Evolutionary conservation across 2,888 invertebrate species (phyloP).

Genomic region (Zygaena filipendulae): DNA sequence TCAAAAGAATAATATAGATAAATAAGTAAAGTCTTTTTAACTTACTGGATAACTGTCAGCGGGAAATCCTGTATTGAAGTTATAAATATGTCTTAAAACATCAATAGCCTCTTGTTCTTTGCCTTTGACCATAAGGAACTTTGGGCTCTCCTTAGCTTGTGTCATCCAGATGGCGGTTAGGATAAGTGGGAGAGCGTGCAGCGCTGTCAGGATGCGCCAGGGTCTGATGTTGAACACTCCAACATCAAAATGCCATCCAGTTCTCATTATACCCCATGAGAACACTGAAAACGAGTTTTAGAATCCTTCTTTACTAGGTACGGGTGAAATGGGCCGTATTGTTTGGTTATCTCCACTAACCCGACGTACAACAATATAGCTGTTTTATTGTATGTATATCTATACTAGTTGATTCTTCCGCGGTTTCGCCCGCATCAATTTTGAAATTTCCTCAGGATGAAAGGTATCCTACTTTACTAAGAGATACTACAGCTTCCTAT

Average conservation of each 20-base stretch:
- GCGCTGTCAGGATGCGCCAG: constrained; percentile 78
- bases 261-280: constrained; percentile 75
- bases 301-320: not conserved
- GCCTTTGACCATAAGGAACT: constrained; percentile 75
- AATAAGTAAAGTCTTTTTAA: constrained; percentile 7
- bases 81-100: constrained; percentile 35
- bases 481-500: no score
- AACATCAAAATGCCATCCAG: constrained; percentile 34
- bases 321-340: not conserved
- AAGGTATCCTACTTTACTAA: no score
- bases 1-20: not conserved
- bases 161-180: constrained; percentile 33
- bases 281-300: constrained; percentile 48
- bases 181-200: constrained; percentile 72
- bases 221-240: constrained; percentile 63
- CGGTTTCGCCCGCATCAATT: no score
- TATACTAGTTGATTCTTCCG: not conserved
- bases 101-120: constrained; percentile 67
- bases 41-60: constrained; percentile 38
- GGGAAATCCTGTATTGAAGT: constrained; percentile 31
- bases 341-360: no score
- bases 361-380: no score
- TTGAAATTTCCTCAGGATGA: no score
- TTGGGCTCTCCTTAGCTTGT: constrained; percentile 79
- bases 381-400: no score